A percentile compares a stretch with the other conserved stretches of the same genome.
Conservation (phyloP, 1,140 invertebrate genomes). For the Cotesia vestalis region DNA sequence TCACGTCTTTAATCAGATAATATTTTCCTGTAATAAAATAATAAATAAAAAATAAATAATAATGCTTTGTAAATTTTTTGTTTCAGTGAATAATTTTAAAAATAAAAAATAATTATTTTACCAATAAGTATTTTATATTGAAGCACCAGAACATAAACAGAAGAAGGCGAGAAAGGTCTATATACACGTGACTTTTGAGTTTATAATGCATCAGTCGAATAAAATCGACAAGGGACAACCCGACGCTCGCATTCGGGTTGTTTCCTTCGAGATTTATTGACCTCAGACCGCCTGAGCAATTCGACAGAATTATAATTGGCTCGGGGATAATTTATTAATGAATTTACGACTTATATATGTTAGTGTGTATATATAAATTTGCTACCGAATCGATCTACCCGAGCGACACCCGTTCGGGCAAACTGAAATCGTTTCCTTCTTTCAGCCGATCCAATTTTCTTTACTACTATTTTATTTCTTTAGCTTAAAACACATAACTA, state of each 20-base stretch:
- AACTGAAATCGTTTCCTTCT: constrained; percentile 41
- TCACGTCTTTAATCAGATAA: constrained; percentile 7
- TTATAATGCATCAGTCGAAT: constrained; percentile 21
- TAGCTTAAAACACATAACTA: not conserved
- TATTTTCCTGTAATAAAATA: not conserved
- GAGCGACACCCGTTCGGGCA: not conserved
- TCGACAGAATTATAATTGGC: constrained; percentile 57
- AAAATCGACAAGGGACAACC: constrained; percentile 23
- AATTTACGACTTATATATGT: constrained; percentile 45
- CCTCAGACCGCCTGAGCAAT: constrained; percentile 47
- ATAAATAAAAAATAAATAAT: not conserved
- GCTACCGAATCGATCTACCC: not conserved
- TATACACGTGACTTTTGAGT: constrained; percentile 34
- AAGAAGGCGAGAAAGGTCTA: constrained; percentile 1
- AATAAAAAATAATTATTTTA: not conserved
- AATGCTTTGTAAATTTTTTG: not conserved
- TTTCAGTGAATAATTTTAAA: not conserved
- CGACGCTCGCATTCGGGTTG: constrained; percentile 46
- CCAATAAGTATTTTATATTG: too few species aligned
- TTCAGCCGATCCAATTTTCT: constrained; percentile 38
- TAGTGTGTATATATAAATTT: constrained; percentile 27
- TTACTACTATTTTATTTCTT: constrained; percentile 11
- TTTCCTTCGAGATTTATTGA: constrained; percentile 51
- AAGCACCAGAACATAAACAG: constrained; percentile 8
- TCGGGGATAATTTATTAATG: constrained; percentile 53